Evolutionary conservation across 2,113 vertebrate genomes (phyloP).

Genomic region (Sigmodon hispidus): DNA sequence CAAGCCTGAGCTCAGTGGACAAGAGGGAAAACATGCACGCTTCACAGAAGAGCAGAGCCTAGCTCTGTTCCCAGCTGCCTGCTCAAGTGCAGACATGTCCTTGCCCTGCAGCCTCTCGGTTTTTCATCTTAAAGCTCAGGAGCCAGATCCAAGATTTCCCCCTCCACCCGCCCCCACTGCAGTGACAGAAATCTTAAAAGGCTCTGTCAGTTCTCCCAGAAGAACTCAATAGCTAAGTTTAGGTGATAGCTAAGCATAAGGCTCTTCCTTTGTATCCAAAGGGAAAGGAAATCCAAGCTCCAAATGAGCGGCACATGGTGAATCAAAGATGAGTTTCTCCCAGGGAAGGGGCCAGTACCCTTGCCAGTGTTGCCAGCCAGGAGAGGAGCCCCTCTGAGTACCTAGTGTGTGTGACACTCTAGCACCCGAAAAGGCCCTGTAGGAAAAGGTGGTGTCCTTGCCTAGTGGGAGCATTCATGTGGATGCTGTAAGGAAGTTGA

Average conservation of each 20-base stretch:
- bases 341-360: neutral
- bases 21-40: neutral
- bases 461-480: accelerated
- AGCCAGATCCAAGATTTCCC: neutral
- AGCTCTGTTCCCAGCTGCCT: neutral
- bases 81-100: neutral
- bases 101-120: neutral
- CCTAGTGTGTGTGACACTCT: neutral
- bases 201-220: conserved; percentile 49
- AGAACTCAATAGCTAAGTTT: conserved; percentile 62
- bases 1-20: neutral
- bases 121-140: neutral
- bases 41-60: neutral
- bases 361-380: too few relatives aligned
- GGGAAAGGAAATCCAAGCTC: conserved; percentile 1
- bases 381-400: neutral
- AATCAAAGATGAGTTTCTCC: neutral
- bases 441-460: accelerated
- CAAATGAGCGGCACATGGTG: neutral
- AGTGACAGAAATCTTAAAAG: conserved; percentile 51
- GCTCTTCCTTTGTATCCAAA: conserved; percentile 49
- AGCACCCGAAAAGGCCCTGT: neutral
- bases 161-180: neutral
- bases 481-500: neutral
- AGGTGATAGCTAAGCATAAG: conserved; percentile 36